phyloP scores from a whole-genome alignment of 1,140 invertebrate genomes.

The Meloidogyne floridensis region DNA sequence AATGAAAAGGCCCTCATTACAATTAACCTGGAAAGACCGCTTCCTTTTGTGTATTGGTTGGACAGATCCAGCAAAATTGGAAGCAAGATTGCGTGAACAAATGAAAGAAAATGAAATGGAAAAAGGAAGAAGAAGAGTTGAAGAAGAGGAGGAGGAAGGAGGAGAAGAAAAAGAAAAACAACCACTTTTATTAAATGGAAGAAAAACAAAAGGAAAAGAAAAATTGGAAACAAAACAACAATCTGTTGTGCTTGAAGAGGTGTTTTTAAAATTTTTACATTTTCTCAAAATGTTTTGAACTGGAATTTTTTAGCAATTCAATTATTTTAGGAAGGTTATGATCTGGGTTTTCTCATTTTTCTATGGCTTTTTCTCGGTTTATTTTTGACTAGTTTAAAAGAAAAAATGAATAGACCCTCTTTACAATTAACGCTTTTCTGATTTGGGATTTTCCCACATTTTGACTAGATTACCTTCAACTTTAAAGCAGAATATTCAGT shows the following conservation, averaged over 20 bases:
- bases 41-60: conserved; percentile 40
- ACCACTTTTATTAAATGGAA: not conserved
- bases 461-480: no score
- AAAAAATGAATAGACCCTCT: no score
- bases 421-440: no score
- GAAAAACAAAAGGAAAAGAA: not conserved
- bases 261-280: not conserved
- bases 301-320: no score
- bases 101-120: conserved; percentile 23
- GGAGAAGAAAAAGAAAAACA: not conserved
- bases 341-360: no score
- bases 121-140: not conserved
- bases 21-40: conserved; percentile 33
- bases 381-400: no score
- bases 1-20: conserved; percentile 24
- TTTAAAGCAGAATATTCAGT: no score
- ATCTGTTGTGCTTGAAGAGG: not conserved
- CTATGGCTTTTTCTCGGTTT: no score
- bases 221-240: not conserved
- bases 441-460: no score
- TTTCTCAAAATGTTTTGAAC: no score
- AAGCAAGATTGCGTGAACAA: conserved; percentile 6
- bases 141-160: not conserved
- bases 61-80: conserved; percentile 37
- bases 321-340: no score